Percentiles rank a stretch among this genome's conserved stretches.
Evolutionary conservation across 2,888 invertebrate genomes (phyloP).

Genomic region (Suillia variegata): DNA sequence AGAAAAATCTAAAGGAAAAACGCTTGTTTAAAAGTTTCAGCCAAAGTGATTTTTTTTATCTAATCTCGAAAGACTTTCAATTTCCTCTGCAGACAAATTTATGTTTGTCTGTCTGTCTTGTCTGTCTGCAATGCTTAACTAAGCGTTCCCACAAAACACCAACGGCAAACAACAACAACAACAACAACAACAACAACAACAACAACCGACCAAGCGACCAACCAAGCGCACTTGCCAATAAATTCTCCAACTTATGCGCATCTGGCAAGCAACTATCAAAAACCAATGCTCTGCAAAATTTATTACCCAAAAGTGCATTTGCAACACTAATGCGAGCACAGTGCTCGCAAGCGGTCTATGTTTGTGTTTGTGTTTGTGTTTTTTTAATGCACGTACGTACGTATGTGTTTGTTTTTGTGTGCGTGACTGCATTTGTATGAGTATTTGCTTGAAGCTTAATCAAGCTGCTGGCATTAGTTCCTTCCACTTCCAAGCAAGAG

Average conservation of each 20-base stretch:
- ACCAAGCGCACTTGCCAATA: neutral
- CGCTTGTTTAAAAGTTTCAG: too few relatives aligned
- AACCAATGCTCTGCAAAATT: neutral
- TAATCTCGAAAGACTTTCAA: too few relatives aligned
- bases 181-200: too few relatives aligned
- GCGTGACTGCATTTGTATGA: neutral
- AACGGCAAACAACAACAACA: too few relatives aligned
- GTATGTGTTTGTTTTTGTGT: constrained; percentile 7
- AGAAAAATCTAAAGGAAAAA: too few relatives aligned
- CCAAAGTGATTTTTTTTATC: too few relatives aligned
- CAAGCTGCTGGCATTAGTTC: neutral
- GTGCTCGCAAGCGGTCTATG: neutral
- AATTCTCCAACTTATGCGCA: neutral
- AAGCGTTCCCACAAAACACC: too few relatives aligned
- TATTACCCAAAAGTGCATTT: constrained; percentile 8
- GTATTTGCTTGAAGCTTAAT: neutral
- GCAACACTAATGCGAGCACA: constrained; percentile 10
- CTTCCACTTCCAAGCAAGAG: neutral
- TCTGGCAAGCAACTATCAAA: neutral
- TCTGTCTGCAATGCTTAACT: too few relatives aligned
- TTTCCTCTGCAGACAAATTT: too few relatives aligned
- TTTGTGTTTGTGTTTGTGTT: too few relatives aligned
- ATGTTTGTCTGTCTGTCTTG: too few relatives aligned
- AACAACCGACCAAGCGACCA: too few relatives aligned
- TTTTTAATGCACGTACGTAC: neutral